These are phyloP conservation scores for Chiroxiphia lanceolata DNA, from an alignment of 2,797 vertebrate species.

Conservation along the genomic window DNA sequence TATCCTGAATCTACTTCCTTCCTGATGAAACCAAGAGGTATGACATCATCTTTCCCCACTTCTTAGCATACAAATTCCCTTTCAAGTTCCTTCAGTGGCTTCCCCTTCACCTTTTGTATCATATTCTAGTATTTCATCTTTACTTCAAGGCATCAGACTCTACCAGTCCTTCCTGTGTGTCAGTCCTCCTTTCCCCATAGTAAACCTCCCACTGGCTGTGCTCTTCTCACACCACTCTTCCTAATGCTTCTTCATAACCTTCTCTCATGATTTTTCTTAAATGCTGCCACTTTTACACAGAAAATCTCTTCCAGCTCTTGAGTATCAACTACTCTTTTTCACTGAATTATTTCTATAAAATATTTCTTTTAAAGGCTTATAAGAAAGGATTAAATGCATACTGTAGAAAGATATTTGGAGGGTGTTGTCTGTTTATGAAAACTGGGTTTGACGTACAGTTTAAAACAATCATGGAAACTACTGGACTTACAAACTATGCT, in stretches of 20 bases:
- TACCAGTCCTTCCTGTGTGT: neutral
- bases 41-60: neutral
- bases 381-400: neutral
- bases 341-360: neutral
- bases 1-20: neutral
- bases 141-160: constrained; percentile 21
- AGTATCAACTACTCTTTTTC: neutral
- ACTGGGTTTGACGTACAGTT: neutral
- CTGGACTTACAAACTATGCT: neutral
- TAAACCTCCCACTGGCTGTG: constrained; percentile 2
- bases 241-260: constrained; percentile 13
- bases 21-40: neutral
- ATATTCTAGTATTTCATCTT: neutral
- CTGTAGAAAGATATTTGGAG: neutral
- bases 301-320: neutral
- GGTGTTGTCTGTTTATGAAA: neutral
- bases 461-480: neutral
- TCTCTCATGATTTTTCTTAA: constrained; percentile 12
- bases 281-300: neutral
- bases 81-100: constrained; percentile 23
- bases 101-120: constrained; percentile 39
- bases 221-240: constrained; percentile 9
- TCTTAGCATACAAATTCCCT: neutral
- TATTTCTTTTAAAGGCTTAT: neutral
- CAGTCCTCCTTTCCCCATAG: neutral